Evolutionary conservation across 2,797 vertebrate genomes (phyloP).

Genomic region (Monodelphis domestica): DNA sequence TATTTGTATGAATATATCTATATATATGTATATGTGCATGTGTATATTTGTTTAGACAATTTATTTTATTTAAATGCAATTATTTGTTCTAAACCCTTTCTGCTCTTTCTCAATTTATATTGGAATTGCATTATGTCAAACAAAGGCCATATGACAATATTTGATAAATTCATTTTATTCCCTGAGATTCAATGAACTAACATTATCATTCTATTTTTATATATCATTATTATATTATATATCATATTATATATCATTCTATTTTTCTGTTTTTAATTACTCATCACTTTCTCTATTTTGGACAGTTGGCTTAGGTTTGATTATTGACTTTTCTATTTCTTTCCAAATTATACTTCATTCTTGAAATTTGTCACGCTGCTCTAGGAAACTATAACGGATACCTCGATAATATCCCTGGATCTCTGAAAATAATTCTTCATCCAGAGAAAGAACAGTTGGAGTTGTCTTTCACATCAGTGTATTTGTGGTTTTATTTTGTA

Average conservation of each 20-base stretch:
- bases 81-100: slow-evolving; percentile 16
- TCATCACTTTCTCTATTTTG: slow-evolving; percentile 8
- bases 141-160: not conserved
- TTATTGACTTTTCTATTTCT: not conserved
- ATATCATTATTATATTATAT: too few relatives aligned
- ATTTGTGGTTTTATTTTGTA: too few relatives aligned
- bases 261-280: not conserved
- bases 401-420: not conserved
- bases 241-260: too few relatives aligned
- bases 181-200: not conserved
- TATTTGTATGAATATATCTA: too few relatives aligned
- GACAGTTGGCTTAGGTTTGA: not conserved
- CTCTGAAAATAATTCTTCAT: not conserved
- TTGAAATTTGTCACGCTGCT: not conserved
- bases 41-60: not conserved
- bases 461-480: too few relatives aligned
- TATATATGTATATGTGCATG: not conserved
- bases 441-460: too few relatives aligned
- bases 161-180: slow-evolving; percentile 41
- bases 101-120: slow-evolving; percentile 2
- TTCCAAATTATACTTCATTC: slow-evolving; percentile 37
- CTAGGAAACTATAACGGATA: not conserved
- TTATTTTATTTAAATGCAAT: not conserved
- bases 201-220: slow-evolving; percentile 36
- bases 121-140: slow-evolving; percentile 3